Evolutionary conservation across 2,113 vertebrate genomes (phyloP).

Genomic region (Diglossa brunneiventris): DNA sequence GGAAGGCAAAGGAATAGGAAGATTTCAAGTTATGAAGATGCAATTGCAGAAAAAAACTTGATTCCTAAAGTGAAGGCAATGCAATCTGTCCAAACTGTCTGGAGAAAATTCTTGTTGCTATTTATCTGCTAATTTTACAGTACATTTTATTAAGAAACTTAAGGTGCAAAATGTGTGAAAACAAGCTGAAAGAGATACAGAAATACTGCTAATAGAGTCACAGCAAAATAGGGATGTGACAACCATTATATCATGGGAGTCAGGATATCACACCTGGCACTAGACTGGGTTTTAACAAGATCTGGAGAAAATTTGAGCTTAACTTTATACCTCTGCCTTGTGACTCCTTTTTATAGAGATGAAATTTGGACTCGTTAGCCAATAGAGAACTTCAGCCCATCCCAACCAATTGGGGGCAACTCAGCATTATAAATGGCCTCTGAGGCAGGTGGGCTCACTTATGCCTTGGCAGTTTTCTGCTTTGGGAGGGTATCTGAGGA

Average conservation of each 20-base stretch:
- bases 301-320: fast-evolving
- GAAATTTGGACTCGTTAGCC: fast-evolving
- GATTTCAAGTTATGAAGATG: background rate
- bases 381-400: background rate
- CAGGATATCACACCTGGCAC: fast-evolving
- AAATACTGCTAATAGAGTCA: background rate
- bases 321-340: background rate
- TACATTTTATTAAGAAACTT: background rate
- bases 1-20: background rate
- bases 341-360: background rate
- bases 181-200: background rate
- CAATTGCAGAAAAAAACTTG: background rate
- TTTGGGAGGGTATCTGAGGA: fast-evolving
- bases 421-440: background rate
- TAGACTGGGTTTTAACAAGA: fast-evolving
- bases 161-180: background rate
- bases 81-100: background rate
- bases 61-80: background rate
- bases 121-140: background rate
- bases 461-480: fast-evolving
- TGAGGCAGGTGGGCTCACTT: fast-evolving
- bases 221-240: background rate
- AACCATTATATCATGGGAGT: fast-evolving
- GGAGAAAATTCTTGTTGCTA: background rate
- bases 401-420: background rate